Conservation (phyloP, 2,888 invertebrate species). For the Polylopha cassiicola region DNA sequence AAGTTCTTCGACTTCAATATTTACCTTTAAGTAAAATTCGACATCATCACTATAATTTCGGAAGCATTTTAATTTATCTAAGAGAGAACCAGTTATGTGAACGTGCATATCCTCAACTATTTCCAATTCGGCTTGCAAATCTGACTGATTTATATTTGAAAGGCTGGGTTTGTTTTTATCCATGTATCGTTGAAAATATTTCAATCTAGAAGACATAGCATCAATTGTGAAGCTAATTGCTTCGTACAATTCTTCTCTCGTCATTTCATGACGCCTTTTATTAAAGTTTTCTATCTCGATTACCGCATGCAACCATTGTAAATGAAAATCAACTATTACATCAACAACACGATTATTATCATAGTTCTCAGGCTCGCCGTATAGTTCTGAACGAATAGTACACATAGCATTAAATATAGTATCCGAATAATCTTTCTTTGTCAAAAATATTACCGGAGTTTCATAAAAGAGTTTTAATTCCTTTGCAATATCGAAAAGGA, state of each 20-base stretch:
- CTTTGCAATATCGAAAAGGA: slow-evolving; percentile 57
- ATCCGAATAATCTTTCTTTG: slow-evolving; percentile 57
- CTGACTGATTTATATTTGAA: slow-evolving; percentile 39
- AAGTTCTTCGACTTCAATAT: slow-evolving; percentile 44
- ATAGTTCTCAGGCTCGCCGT: slow-evolving; percentile 34
- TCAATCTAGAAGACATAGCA: slow-evolving; percentile 47
- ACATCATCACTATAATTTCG: slow-evolving; percentile 37
- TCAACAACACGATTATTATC: slow-evolving; percentile 36
- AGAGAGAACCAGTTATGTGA: slow-evolving; percentile 41
- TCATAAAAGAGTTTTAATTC: slow-evolving; percentile 63
- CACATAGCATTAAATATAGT: slow-evolving; percentile 54
- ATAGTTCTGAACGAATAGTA: slow-evolving; percentile 41
- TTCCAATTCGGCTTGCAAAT: slow-evolving; percentile 55
- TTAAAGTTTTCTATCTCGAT: slow-evolving; percentile 53
- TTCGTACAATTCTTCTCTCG: slow-evolving; percentile 48
- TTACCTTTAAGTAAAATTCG: slow-evolving; percentile 46
- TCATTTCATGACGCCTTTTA: slow-evolving; percentile 34
- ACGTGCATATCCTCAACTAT: slow-evolving; percentile 66
- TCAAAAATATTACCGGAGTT: slow-evolving; percentile 55
- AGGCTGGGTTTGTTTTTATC: slow-evolving; percentile 39
- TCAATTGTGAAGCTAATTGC: slow-evolving; percentile 58
- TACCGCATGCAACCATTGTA: slow-evolving; percentile 58
- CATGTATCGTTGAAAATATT: slow-evolving; percentile 54
- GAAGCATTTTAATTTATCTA: slow-evolving; percentile 51
- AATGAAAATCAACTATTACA: slow-evolving; percentile 55